phyloP scores from a whole-genome alignment of 2,797 vertebrate species.

The Coranthus polyacanthus region DNA sequence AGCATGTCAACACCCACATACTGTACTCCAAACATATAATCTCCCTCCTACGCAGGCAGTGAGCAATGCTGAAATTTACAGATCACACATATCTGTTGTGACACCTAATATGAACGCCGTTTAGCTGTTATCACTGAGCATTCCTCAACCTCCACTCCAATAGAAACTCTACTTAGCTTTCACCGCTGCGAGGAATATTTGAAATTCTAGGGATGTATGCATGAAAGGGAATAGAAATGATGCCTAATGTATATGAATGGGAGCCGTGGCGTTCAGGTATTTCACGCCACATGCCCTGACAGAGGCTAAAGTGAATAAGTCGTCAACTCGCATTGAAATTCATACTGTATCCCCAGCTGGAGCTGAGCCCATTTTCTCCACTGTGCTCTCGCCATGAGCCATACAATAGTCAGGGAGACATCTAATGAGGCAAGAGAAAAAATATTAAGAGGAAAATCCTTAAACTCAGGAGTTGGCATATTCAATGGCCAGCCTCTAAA shows the following conservation, averaged over 20 bases:
- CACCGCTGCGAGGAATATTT: conserved; percentile 45
- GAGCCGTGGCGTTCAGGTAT: conserved; percentile 59
- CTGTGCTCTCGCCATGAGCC: conserved; percentile 58
- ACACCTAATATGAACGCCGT: conserved; percentile 42
- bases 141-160: conserved; percentile 34
- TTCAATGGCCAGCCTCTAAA: conserved; percentile 46
- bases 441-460: conserved; percentile 65
- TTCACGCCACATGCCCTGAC: conserved; percentile 65
- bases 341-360: conserved; percentile 65
- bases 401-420: conserved; percentile 61
- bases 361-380: conserved; percentile 68
- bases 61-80: conserved; percentile 22
- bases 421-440: conserved; percentile 74
- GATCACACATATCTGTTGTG: conserved; percentile 58
- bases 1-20: conserved; percentile 21
- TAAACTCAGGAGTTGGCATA: conserved; percentile 46
- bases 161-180: conserved; percentile 36
- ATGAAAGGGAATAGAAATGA: conserved; percentile 63
- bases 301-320: conserved; percentile 71
- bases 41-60: conserved; percentile 13
- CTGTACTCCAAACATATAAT: conserved; percentile 33
- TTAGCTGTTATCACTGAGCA: conserved; percentile 41
- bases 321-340: conserved; percentile 74
- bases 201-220: conserved; percentile 40
- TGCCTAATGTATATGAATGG: conserved; percentile 67